Percentiles rank a stretch among this genome's conserved stretches.
Conservation (phyloP, 2,888 invertebrate species). For the Pammene fasciana region DNA sequence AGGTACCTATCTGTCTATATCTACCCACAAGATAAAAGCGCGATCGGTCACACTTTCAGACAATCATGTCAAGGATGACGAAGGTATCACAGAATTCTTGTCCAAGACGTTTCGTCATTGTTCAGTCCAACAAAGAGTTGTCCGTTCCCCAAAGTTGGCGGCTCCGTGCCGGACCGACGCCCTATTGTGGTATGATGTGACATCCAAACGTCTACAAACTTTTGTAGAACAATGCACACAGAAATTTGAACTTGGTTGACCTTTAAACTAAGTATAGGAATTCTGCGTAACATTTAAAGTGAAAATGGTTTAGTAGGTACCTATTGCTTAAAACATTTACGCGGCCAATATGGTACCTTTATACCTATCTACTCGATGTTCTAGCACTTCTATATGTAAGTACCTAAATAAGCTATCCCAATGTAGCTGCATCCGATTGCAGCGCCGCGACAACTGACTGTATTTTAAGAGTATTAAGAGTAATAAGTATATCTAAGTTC, state of each 20-base stretch:
- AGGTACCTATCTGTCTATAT: too few species aligned
- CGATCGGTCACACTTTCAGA: too few species aligned
- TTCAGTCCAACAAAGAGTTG: conserved; percentile 20
- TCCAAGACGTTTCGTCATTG: conserved; percentile 8
- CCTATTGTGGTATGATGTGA: neutral
- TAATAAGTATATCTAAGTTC: too few species aligned
- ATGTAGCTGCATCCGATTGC: too few species aligned
- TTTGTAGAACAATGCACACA: conserved; percentile 6
- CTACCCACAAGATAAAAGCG: too few species aligned
- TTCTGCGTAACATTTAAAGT: neutral
- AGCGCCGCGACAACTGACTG: too few species aligned
- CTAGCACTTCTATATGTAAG: too few species aligned
- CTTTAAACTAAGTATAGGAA: neutral
- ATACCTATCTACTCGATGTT: too few species aligned
- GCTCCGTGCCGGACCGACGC: neutral
- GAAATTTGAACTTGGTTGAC: neutral
- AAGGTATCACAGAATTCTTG: conserved; percentile 12
- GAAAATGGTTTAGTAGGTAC: neutral
- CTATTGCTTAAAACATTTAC: too few species aligned
- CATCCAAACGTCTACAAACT: neutral
- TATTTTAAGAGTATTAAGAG: too few species aligned
- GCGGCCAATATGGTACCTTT: too few species aligned
- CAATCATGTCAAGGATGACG: conserved; percentile 10
- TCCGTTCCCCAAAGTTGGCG: conserved; percentile 5
- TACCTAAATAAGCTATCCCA: too few species aligned